Percentiles rank a stretch among this genome's conserved stretches.
Conservation (phyloP, 2,113 vertebrate genomes). For the Ranitomeya imitator region DNA sequence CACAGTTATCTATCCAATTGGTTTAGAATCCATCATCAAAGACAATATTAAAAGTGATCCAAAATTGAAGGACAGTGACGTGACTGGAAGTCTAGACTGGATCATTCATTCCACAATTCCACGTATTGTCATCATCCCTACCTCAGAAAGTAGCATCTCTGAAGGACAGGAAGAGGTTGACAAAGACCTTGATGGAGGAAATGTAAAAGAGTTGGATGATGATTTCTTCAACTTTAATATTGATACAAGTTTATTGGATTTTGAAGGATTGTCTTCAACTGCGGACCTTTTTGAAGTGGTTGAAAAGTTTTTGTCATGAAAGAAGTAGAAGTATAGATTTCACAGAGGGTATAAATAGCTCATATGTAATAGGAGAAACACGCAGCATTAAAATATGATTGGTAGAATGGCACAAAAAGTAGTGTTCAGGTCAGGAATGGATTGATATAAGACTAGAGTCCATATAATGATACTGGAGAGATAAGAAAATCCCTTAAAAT, state of each 20-base stretch:
- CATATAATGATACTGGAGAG: not conserved
- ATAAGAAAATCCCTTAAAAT: not conserved
- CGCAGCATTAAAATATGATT: conserved; percentile 41
- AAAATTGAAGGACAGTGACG: conserved; percentile 44
- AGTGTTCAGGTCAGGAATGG: not conserved
- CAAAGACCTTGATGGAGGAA: conserved; percentile 29
- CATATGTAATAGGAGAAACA: conserved; percentile 15
- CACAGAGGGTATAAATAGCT: conserved; percentile 13
- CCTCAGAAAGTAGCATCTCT: conserved; percentile 66
- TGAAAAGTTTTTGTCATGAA: conserved; percentile 68
- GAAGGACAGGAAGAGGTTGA: conserved; percentile 49
- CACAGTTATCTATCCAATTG: conserved; percentile 65
- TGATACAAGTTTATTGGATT: conserved; percentile 65
- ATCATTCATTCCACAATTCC: conserved; percentile 59
- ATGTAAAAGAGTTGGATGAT: conserved; percentile 39
- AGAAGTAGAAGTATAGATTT: conserved; percentile 51
- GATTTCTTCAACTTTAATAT: conserved; percentile 61
- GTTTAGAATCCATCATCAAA: conserved; percentile 59
- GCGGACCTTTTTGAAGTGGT: conserved; percentile 65
- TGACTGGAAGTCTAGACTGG: conserved; percentile 56
- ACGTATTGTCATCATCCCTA: conserved; percentile 68
- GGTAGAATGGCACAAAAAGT: not conserved
- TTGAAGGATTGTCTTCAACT: conserved; percentile 65
- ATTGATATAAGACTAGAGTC: not conserved
- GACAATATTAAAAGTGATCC: conserved; percentile 29